Evolutionary conservation across 1,140 invertebrate species (phyloP).

Genomic region (Pachypeltis micranthus): DNA sequence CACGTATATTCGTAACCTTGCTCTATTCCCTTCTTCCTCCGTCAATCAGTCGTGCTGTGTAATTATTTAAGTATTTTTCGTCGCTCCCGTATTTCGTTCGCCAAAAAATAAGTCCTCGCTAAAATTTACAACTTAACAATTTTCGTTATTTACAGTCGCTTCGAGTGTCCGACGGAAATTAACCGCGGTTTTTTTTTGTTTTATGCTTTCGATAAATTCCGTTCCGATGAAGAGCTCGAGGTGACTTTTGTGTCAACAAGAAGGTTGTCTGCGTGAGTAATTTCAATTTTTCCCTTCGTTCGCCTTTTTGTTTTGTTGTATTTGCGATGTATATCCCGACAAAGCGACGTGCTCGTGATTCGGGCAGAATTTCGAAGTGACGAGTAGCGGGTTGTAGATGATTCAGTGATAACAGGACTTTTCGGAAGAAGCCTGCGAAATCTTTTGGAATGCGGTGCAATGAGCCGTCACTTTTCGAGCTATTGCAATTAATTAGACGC

Average conservation of each 20-base stretch:
- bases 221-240: background rate
- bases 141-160: background rate
- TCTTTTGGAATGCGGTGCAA: too few species aligned
- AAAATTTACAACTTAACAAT: background rate
- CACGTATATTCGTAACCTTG: constrained; percentile 6
- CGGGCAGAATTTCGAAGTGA: background rate
- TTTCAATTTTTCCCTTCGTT: background rate
- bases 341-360: background rate
- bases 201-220: background rate
- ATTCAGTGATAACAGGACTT: background rate
- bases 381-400: background rate
- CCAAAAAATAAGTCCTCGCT: too few species aligned
- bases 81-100: too few species aligned
- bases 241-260: background rate
- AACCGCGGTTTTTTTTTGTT: background rate
- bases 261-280: background rate
- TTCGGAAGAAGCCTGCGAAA: too few species aligned
- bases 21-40: background rate
- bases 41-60: background rate
- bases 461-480: too few species aligned
- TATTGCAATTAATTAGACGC: too few species aligned
- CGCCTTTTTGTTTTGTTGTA: too few species aligned
- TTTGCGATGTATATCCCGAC: too few species aligned
- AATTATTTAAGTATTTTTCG: background rate
- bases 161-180: background rate